Conservation (phyloP, 2,888 invertebrate genomes). For the Dyspetes luteomarginatus region DNA sequence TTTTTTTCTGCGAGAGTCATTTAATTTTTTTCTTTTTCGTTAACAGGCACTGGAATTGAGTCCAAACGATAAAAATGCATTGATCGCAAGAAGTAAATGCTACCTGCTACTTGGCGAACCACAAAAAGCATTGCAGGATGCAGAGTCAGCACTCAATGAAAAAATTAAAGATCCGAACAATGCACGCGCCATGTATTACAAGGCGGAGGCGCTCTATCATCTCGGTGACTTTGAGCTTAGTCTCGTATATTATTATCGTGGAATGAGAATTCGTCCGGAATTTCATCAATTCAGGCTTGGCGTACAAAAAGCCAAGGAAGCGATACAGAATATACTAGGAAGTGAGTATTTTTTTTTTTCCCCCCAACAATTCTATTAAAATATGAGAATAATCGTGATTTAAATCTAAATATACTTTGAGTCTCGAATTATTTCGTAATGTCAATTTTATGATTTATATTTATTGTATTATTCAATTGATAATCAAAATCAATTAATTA, state of each 20-base stretch:
- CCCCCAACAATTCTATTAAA: constrained; percentile 10
- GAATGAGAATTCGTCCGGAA: constrained; percentile 93
- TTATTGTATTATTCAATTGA: too few species aligned
- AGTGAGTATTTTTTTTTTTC: constrained; percentile 73
- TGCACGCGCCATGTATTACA: constrained; percentile 91
- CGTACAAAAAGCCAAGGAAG: constrained; percentile 96
- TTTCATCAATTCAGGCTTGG: constrained; percentile 91
- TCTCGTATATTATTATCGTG: constrained; percentile 95
- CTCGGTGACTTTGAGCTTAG: constrained; percentile 97
- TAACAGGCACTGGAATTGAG: constrained; percentile 94
- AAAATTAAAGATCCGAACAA: constrained; percentile 87
- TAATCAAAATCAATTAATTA: too few species aligned
- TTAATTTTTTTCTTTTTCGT: constrained; percentile 22
- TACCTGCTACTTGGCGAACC: constrained; percentile 94
- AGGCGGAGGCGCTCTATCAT: constrained; percentile 96
- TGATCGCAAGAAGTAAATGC: constrained; percentile 95
- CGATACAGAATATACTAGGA: constrained; percentile 95
- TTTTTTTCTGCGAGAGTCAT: constrained; percentile 15
- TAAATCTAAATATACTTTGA: too few species aligned
- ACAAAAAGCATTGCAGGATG: constrained; percentile 91
- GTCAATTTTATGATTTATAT: too few species aligned
- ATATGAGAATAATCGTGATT: not conserved
- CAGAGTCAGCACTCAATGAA: constrained; percentile 90
- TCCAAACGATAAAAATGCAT: constrained; percentile 92
- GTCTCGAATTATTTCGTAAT: not conserved